Base-by-base conservation (phyloP, 2,113 vertebrate genomes). In the Semicossyphus pulcher region DNA sequence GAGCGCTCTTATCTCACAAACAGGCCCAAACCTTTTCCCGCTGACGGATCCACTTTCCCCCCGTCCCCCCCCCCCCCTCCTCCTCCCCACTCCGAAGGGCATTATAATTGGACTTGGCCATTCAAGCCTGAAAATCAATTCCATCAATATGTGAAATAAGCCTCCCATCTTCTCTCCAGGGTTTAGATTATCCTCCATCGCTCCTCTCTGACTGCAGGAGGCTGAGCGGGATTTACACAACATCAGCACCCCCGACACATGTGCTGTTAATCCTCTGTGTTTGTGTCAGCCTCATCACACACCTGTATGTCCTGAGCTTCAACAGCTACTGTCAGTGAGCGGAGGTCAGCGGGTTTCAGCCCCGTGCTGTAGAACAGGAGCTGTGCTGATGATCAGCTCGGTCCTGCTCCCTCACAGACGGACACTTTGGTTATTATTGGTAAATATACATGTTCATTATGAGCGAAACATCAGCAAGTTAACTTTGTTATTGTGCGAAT, bases 61-160 rank as follows among this genome's bases (percentile, higher is more conserved):
- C 54, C 39, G 11, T 32, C 62, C 56, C 70, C 41, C 4, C 51
- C 57, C 31, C 31, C n/a, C 54, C 12, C 10, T 42, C 31, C 28
- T 72, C 14, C 59, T 49, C 28, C 14, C 18, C 12, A 14, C 14
- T 14, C 67, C 36, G 34, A 74, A 57, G 63, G 69, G 37, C 66
- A 31, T 71, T 48, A 28, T 84, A 75, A 86, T 83, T 83, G 66
- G 48, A 80, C 71, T 76, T 54, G 77, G 44, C 67, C 48, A 52
- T 60, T 79, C 68, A 68, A 51, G 63, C 56, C 68, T 61, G 64
- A 76, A 71, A 75, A 86, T 82, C 78, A 49, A 70, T 80, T 86
- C 56, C 60, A 80, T 84, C 81, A 84, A 82, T 68, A 80, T 62
- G 63, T 69, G 71, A 63, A 82, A 82, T 60, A 75, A 67, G 45